Percentiles rank a stretch among this genome's conserved stretches.
Conservation (phyloP, 2,797 vertebrate species). For the Tamandua tetradactyla region DNA sequence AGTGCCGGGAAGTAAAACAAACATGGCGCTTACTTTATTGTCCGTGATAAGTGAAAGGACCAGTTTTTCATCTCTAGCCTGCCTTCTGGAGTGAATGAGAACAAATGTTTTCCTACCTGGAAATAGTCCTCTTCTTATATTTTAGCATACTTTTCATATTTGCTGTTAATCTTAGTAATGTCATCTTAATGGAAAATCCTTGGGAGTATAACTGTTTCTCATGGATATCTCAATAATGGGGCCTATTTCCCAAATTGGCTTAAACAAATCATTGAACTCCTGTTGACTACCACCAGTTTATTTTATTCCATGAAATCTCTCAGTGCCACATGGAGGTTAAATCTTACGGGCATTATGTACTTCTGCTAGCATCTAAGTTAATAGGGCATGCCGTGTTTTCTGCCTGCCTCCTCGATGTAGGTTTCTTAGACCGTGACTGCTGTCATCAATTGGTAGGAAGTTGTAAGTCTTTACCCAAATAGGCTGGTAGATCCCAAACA, state of each 20-base stretch:
- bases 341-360: not conserved
- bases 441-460: not conserved
- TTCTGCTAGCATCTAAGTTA: not conserved
- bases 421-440: constrained; percentile 5
- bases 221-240: accelerated
- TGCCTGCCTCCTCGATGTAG: not conserved
- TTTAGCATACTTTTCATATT: not conserved
- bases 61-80: not conserved
- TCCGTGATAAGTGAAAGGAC: no score
- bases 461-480: not conserved
- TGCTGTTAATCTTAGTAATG: not conserved
- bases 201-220: not conserved
- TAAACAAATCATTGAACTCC: not conserved
- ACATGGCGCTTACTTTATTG: no score
- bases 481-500: not conserved
- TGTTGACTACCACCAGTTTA: not conserved
- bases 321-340: constrained; percentile 24
- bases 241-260: not conserved
- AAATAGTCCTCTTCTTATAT: not conserved
- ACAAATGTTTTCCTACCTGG: accelerated
- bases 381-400: not conserved
- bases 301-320: not conserved
- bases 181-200: not conserved
- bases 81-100: not conserved
- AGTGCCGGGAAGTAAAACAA: not conserved